Evolutionary conservation across 2,797 vertebrate species (phyloP).

Genomic region (Rhinichthys osculus): DNA sequence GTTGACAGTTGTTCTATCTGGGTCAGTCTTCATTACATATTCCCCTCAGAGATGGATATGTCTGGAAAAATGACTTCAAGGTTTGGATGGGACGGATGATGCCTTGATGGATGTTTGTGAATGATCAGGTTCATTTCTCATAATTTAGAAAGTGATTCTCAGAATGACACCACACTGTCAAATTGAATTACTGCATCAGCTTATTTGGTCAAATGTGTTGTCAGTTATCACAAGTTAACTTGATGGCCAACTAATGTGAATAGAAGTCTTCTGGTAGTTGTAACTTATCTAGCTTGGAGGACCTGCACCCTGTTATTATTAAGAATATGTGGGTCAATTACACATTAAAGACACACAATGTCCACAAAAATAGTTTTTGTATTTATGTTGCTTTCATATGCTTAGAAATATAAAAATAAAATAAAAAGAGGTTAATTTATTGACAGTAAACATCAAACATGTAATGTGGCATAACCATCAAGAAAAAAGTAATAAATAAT

Average conservation of each 20-base stretch:
- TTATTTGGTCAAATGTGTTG: conserved; percentile 5
- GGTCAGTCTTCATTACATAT: conserved; percentile 34
- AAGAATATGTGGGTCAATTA: not conserved
- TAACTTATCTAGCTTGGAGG: not conserved
- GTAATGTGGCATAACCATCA: not conserved
- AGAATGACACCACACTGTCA: not conserved
- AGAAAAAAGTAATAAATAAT: not conserved
- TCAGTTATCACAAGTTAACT: not conserved
- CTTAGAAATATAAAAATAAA: not conserved
- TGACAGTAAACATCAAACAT: not conserved
- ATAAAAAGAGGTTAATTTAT: not conserved
- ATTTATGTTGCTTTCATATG: not conserved
- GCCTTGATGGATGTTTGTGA: conserved; percentile 21
- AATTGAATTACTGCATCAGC: conserved; percentile 5
- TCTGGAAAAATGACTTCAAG: conserved; percentile 7
- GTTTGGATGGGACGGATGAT: conserved; percentile 16
- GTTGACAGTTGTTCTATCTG: conserved; percentile 52
- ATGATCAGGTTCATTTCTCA: conserved; percentile 19
- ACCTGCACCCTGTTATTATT: not conserved
- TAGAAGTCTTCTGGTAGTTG: not conserved
- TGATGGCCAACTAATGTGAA: not conserved
- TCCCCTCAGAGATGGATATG: conserved; percentile 2
- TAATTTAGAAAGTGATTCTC: not conserved
- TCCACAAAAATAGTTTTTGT: no score
- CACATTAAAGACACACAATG: not conserved